Base-by-base conservation (phyloP, 2,888 invertebrate species). In the Aradus depressus region DNA sequence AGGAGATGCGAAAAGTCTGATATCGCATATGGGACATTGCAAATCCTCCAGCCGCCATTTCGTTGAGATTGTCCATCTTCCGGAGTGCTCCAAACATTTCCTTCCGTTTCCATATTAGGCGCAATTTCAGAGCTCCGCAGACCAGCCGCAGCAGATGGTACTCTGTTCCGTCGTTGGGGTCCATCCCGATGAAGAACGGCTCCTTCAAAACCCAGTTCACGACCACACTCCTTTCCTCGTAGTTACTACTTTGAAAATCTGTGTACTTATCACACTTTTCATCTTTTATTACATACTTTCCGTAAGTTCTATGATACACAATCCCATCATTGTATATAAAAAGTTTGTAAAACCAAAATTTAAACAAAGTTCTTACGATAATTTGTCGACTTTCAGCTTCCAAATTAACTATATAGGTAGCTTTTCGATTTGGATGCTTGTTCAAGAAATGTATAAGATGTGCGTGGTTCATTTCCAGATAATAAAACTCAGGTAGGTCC, bases 31-130 rank as follows among this genome's bases (percentile, higher is more conserved):
- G 26, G 5, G 47, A 14, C 18, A 47, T 12, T 22, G 28, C 19
- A 35, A 38, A 47, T 2, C 37, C 47, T 16, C 47, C 47, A 34
- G 26, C 47, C 3, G 47, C 47, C 12, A 47, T 23, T 6, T 47
- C 47, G 25, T 37, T 22, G n/a, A 47, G 4, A 25, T 47, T 47
- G 16, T 38, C 37, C n/a, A n/a, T n/a, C n/a, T n/a, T n/a, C n/a
- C n/a, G n/a, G 25, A 47, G 16, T 8, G 38, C 47, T 5, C 35
- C 47, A 12, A 23, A 10, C n/a, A 6, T 22, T 6, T 38, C 47
- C 16, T 16, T 35, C 19, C 25, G 18, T 14, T 47, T 23, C 21
- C 38, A 37, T 16, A 26, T 26, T 1, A 26, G 14, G 37, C 47
- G 38, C 14, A 42, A 10, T 4, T 22, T 28, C 25, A 26, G 16